Percentiles rank a stretch among this genome's conserved stretches.
Conservation (phyloP, 2,797 vertebrate genomes). For the Gallirallus australis region DNA sequence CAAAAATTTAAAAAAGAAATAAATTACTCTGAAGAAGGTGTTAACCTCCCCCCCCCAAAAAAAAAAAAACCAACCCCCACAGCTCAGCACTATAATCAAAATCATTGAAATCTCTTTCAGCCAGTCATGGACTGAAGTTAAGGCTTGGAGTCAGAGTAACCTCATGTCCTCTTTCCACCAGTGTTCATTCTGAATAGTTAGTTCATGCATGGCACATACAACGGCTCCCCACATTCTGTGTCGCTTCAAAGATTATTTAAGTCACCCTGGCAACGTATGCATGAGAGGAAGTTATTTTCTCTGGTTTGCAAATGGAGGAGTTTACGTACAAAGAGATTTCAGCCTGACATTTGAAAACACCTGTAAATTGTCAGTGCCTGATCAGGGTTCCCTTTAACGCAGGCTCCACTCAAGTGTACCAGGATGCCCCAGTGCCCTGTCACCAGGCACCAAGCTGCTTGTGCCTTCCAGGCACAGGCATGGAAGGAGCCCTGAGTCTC, state of each 20-base stretch:
- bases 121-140: not conserved
- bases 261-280: not conserved
- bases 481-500: not conserved
- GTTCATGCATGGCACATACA: rapidly evolving
- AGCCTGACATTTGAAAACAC: not conserved
- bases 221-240: not conserved
- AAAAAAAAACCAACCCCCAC: too few relatives aligned
- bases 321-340: not conserved
- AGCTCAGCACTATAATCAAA: not conserved
- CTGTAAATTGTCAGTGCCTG: rapidly evolving
- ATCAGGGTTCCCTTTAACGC: rapidly evolving
- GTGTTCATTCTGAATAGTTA: not conserved
- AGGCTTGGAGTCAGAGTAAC: not conserved
- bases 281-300: not conserved
- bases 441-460: not conserved
- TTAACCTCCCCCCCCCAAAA: too few relatives aligned
- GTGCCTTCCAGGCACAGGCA: not conserved
- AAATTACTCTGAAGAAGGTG: not conserved
- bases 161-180: not conserved
- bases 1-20: not conserved
- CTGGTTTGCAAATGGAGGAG: not conserved
- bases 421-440: rapidly evolving
- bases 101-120: not conserved
- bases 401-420: not conserved
- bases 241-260: not conserved